Conservation (phyloP, 1,140 invertebrate species). For the Coelopa frigida region DNA sequence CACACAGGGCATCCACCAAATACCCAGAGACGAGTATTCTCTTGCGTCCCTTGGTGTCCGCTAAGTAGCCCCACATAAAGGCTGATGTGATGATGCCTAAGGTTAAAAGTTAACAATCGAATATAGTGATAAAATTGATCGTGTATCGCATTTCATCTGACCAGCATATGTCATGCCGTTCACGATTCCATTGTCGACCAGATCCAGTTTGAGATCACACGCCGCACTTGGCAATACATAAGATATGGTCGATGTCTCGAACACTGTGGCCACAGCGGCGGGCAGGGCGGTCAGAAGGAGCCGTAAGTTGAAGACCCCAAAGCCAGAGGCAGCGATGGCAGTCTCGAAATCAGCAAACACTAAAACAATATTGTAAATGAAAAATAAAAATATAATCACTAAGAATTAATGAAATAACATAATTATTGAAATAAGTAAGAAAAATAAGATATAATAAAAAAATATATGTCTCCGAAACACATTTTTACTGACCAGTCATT, state of each 20-base stretch:
- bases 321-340: slow-evolving; percentile 53
- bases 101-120: too few relatives aligned
- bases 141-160: too few relatives aligned
- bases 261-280: slow-evolving; percentile 26
- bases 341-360: slow-evolving; percentile 53
- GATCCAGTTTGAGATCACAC: slow-evolving; percentile 58
- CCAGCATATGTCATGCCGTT: slow-evolving; percentile 61
- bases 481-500: too few relatives aligned
- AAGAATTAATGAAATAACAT: too few relatives aligned
- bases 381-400: too few relatives aligned
- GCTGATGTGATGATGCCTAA: slow-evolving; percentile 75
- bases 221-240: slow-evolving; percentile 59
- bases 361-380: too few relatives aligned
- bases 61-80: slow-evolving; percentile 72
- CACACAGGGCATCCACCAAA: slow-evolving; percentile 59
- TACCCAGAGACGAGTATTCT: slow-evolving; percentile 64
- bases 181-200: slow-evolving; percentile 61
- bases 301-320: slow-evolving; percentile 59
- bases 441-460: too few relatives aligned
- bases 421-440: too few relatives aligned
- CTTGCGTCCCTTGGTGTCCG: slow-evolving; percentile 66
- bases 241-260: slow-evolving; percentile 13
- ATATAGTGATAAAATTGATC: too few relatives aligned
- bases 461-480: too few relatives aligned
- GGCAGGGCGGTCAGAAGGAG: slow-evolving; percentile 56